Conservation (phyloP, 2,113 vertebrate species). For the Narcine bancroftii region DNA sequence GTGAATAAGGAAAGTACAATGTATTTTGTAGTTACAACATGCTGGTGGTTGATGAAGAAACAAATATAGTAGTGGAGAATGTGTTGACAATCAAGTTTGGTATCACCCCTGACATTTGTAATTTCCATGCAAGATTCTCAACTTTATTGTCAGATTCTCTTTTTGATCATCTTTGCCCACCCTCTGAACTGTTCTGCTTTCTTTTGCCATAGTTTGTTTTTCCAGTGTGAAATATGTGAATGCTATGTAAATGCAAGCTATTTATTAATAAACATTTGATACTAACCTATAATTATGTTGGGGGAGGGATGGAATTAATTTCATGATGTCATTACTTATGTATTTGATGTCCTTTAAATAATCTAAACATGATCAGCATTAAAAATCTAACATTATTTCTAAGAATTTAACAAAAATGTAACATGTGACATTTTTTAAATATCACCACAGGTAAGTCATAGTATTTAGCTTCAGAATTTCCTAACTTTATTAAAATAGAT, state of each 20-base stretch:
- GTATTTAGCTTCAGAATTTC: background rate
- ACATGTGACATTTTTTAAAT: background rate
- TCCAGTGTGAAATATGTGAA: background rate
- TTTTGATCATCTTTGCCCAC: background rate
- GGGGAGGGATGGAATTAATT: background rate
- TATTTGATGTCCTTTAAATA: background rate
- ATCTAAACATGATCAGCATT: no score
- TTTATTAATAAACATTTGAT: no score
- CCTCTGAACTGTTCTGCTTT: background rate
- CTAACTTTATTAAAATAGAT: background rate
- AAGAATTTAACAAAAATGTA: background rate
- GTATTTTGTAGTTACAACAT: no score
- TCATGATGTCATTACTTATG: background rate
- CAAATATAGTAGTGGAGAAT: no score
- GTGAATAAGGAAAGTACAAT: no score
- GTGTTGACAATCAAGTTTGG: no score
- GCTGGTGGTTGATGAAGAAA: no score
- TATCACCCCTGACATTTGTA: no score
- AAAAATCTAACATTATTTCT: background rate
- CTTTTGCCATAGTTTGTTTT: background rate
- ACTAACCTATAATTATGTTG: background rate
- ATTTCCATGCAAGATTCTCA: no score
- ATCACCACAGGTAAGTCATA: background rate
- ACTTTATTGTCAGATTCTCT: background rate
- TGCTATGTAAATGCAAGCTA: no score